Evolutionary conservation across 2,113 vertebrate species (phyloP).

Genomic region (Perca flavescens): DNA sequence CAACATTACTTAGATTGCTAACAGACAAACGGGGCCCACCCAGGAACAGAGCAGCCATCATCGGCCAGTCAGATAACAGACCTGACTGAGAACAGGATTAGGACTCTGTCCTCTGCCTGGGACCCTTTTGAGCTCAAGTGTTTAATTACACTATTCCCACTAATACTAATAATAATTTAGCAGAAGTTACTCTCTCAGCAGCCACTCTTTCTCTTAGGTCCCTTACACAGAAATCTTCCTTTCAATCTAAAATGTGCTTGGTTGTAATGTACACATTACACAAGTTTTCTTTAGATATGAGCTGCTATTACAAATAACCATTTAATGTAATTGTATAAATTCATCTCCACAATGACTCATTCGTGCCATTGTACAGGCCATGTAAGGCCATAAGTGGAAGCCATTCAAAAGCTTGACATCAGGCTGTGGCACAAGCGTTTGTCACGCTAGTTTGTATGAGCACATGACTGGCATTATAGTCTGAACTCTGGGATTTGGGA

Average conservation of each 20-base stretch:
- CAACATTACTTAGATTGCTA: conserved; percentile 71
- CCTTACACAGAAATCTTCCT: not conserved
- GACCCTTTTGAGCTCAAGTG: conserved; percentile 28
- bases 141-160: conserved; percentile 63
- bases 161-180: conserved; percentile 47
- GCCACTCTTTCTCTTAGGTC: not conserved
- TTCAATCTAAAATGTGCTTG: not conserved
- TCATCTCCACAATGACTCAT: conserved; percentile 20
- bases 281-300: not conserved
- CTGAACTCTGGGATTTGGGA: conserved; percentile 40
- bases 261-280: not conserved
- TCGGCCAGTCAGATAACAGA: conserved; percentile 62
- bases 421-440: conserved; percentile 35
- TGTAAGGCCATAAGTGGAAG: conserved; percentile 36
- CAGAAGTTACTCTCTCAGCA: conserved; percentile 11
- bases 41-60: conserved; percentile 49
- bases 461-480: conserved; percentile 38
- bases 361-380: conserved; percentile 24
- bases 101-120: conserved; percentile 58
- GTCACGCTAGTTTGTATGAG: conserved; percentile 44
- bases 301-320: conserved; percentile 11
- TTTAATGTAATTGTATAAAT: not conserved
- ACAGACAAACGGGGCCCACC: conserved; percentile 56
- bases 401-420: conserved; percentile 31
- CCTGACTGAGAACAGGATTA: conserved; percentile 75